Evolutionary conservation across 2,888 invertebrate species (phyloP), one percentile per base, ranked within the genome.

Genomic region (Thelaira solivaga): DNA sequence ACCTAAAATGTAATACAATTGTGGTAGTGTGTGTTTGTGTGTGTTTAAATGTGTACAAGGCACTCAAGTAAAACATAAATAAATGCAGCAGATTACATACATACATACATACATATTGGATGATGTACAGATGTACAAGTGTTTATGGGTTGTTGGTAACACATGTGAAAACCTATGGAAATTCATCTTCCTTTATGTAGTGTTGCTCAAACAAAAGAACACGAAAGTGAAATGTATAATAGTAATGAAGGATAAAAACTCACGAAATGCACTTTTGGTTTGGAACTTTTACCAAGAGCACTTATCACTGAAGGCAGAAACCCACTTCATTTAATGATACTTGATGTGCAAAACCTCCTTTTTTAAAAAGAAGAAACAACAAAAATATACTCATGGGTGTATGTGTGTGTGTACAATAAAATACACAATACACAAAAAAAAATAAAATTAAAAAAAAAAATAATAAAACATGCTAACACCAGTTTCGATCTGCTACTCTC

Each of bases 241-340:
- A 78, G 78, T 78, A 78, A 78, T 78, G 78, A 78, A 78, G 78
- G 74, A 74, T 78, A 80, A 81, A 82, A 84, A 73, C 69, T 80
- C 79, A 79, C 72, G 71, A 77, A 80, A 80, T 85, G 85, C 87
- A 86, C 87, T 86, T 87, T 86, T 87, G 86, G 86, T 85, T 85
- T 85, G 85, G 86, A 87, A 86, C 86, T 87, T 85, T 85, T 86
- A 83, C 87, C 85, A 83, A 86, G 86, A 83, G 87, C 86, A 83
- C 85, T 86, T 86, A 84, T 83, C 83, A 85, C 86, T 76, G 77
- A 75, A 78, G 71, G 69, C 77, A 77, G 86, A 85, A 86, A 86
- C 86, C 86, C 86, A 86, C 86, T 86, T 87, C 86, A 86, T 86
- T 86, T 86, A 86, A 86, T 86, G 87, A 86, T 85, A 86, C 86